Percentiles rank a stretch among this genome's conserved stretches.
phyloP scores from a whole-genome alignment of 2,888 invertebrate species.

The Cryptocephalus moraei region DNA sequence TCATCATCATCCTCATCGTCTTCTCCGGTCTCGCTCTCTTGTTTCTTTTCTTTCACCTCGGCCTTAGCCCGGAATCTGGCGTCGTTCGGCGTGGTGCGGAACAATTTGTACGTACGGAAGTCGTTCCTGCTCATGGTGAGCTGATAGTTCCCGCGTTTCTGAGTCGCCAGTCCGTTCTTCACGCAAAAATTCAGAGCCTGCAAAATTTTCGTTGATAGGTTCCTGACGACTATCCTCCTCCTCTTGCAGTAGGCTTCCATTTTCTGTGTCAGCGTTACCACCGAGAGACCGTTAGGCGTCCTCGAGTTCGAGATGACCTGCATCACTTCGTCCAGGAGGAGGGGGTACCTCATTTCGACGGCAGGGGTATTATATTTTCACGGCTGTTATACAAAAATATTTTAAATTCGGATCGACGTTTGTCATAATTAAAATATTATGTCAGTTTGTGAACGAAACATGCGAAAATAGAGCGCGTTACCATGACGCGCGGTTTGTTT shows the following conservation, averaged over 20 bases:
- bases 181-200: conserved; percentile 19
- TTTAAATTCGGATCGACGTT: no score
- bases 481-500: no score
- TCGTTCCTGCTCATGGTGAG: conserved; percentile 14
- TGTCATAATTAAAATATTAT: no score
- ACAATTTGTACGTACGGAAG: conserved; percentile 7
- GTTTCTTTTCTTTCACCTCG: conserved; percentile 2
- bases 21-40: background rate
- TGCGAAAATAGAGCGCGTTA: no score
- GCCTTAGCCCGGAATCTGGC: no score
- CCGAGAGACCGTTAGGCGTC: conserved; percentile 18
- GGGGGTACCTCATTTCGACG: conserved; percentile 6
- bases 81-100: no score
- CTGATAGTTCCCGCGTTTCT: conserved; percentile 17
- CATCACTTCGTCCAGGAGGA: conserved; percentile 19
- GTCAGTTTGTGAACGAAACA: no score
- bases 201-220: conserved; percentile 15
- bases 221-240: conserved; percentile 8
- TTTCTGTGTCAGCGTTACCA: conserved; percentile 17
- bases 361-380: no score
- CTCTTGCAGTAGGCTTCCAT: conserved; percentile 9
- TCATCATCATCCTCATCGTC: conserved; percentile 2
- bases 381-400: no score
- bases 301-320: conserved; percentile 21
- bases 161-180: conserved; percentile 11